phyloP scores from a whole-genome alignment of 2,113 vertebrate genomes.

The Carassius gibelio region DNA sequence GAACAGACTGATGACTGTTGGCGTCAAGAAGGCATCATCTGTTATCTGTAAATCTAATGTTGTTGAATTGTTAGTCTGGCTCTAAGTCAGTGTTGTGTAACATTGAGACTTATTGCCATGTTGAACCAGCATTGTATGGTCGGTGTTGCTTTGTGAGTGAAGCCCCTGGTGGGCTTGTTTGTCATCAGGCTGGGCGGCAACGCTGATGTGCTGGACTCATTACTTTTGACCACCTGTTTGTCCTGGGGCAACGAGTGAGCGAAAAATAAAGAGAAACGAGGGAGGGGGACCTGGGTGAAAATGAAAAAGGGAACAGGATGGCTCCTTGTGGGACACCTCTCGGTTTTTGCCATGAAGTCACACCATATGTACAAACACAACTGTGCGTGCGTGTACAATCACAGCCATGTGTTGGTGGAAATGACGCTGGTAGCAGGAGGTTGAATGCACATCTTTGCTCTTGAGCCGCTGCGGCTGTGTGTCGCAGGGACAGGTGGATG shows the following conservation, averaged over 20 bases:
- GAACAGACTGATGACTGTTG: slow-evolving; percentile 5
- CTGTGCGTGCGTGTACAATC: slow-evolving; percentile 56
- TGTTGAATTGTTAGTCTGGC: slow-evolving; percentile 31
- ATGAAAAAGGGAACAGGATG: slow-evolving; percentile 21
- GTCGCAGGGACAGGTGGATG: slow-evolving; percentile 33
- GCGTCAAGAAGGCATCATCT: background rate
- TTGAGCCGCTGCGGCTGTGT: slow-evolving; percentile 43
- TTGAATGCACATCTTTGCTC: slow-evolving; percentile 58
- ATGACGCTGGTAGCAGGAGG: slow-evolving; percentile 1
- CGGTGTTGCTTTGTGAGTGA: slow-evolving; percentile 34
- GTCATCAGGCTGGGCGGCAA: slow-evolving; percentile 65
- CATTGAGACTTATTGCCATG: slow-evolving; percentile 19
- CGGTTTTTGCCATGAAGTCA: slow-evolving; percentile 38
- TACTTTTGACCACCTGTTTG: slow-evolving; percentile 79
- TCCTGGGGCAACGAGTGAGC: slow-evolving; percentile 65
- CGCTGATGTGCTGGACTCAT: slow-evolving; percentile 75
- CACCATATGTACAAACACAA: slow-evolving; percentile 34
- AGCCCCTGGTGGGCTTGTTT: slow-evolving; percentile 70
- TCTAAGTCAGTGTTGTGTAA: slow-evolving; percentile 31
- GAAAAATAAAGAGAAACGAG: slow-evolving; percentile 15
- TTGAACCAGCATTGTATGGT: slow-evolving; percentile 15
- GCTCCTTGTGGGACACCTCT: slow-evolving; percentile 46
- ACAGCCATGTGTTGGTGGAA: slow-evolving; percentile 53
- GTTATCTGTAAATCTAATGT: background rate
- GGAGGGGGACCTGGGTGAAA: slow-evolving; percentile 28